phyloP scores from a whole-genome alignment of 2,797 vertebrate species.

The Balearica regulorum region DNA sequence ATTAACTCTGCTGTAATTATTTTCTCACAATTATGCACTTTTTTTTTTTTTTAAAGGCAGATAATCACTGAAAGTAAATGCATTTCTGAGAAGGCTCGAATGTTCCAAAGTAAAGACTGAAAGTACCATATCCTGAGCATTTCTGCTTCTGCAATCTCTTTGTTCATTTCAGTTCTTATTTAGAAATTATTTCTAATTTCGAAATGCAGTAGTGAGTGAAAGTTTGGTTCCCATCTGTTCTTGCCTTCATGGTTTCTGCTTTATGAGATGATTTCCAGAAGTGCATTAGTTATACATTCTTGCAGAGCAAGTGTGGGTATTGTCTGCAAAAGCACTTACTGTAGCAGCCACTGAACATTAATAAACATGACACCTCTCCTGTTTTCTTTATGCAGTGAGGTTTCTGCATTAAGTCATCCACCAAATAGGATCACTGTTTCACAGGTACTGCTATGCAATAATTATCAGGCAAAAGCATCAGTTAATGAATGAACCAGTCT shows the following conservation, averaged over 20 bases:
- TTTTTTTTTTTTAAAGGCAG: background rate
- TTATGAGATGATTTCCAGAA: background rate
- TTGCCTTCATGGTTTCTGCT: constrained; percentile 30
- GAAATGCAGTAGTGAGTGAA: background rate
- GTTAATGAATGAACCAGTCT: background rate
- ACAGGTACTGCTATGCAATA: background rate
- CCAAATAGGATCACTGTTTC: background rate
- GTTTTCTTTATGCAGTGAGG: background rate
- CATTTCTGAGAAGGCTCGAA: background rate
- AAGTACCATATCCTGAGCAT: background rate
- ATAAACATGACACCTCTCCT: background rate
- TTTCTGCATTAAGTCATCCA: background rate
- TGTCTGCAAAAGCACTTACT: background rate
- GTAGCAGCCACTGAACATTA: background rate
- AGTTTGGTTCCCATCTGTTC: constrained; percentile 38
- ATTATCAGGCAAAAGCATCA: background rate
- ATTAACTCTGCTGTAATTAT: background rate
- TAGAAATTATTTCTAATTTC: background rate
- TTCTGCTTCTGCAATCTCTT: background rate
- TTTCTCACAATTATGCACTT: background rate
- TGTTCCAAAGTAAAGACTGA: background rate
- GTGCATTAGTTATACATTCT: background rate
- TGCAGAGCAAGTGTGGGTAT: background rate
- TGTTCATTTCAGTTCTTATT: background rate
- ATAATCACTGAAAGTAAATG: background rate